Evolutionary conservation across 2,113 vertebrate species (phyloP), one percentile per base, ranked within the genome.

Genomic region (Ciconia maguari): DNA sequence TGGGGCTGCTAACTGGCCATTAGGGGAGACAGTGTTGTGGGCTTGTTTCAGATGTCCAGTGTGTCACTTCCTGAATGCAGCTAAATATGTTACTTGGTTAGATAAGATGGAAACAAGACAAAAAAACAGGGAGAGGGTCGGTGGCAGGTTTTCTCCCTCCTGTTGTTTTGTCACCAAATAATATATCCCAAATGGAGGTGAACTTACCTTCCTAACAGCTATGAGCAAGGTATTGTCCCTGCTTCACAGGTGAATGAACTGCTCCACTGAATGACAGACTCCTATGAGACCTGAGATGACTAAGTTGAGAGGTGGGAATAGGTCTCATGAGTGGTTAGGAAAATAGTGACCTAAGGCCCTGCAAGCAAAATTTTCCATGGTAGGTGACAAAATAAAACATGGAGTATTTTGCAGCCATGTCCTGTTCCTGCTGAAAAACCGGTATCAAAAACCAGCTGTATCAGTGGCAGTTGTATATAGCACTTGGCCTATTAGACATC

Each of bases 111-210:
- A 87, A 78, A 36, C 21, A 64, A 41, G 48, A 29, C 14, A 15
- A n/a, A 70, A 60, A 58, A 11, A 0, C 10, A 49, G 15, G 17
- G 36, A 62, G 51, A 55, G 57, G 11, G 12, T 60, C 0, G 5
- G 30, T 57, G 34, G 21, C 13, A 18, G 9, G 1, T 21, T 75
- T 87, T 38, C 34, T 4, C 10, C 18, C 27, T 52, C 42, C 1
- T 7, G 12, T 55, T 72, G 16, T 72, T 83, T 57, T 93, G 64
- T 58, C 46, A 34, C 69, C 16, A 58, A 68, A 74, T 74, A 52
- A 27, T 46, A 14, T 16, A 78, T 81, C 36, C 36, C 36, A 41
- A 54, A 52, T 27, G n/a, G 32, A 66, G 41, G 34, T 62, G 20
- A 77, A 57, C n/a, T 71, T 85, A 20, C 30, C 41, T 68, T 85